Percentiles rank a stretch among this genome's conserved stretches.
These are phyloP conservation scores for Abrostola tripartita DNA, from an alignment of 2,888 invertebrate genomes.

Conservation along the genomic window DNA sequence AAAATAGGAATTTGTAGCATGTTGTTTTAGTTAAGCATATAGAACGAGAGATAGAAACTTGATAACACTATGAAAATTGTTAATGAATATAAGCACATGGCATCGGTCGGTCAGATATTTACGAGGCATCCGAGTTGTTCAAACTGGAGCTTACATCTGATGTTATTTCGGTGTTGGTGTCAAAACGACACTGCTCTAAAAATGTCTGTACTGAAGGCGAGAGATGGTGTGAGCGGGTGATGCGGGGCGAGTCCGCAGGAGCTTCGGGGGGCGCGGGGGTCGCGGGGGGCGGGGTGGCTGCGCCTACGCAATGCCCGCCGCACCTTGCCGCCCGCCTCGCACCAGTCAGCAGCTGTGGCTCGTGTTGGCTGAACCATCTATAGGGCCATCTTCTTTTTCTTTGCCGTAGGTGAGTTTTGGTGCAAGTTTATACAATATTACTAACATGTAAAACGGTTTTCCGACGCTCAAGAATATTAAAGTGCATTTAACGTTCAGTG, in stretches of 20 bases:
- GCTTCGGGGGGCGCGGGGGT: conserved; percentile 50
- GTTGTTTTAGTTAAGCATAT: not conserved
- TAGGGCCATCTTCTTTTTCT: conserved; percentile 87
- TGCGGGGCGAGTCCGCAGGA: conserved; percentile 47
- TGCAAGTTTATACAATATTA: conserved; percentile 66
- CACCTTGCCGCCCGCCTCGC: conserved; percentile 85
- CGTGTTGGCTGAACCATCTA: conserved; percentile 90
- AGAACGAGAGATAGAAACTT: conserved; percentile 1
- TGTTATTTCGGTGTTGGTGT: conserved; percentile 88
- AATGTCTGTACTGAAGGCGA: conserved; percentile 76
- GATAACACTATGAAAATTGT: conserved; percentile 22
- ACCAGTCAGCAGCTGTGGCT: conserved; percentile 87
- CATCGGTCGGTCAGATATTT: conserved; percentile 63
- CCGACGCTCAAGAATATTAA: conserved; percentile 31
- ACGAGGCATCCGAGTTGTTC: conserved; percentile 70
- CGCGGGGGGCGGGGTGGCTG: conserved; percentile 64
- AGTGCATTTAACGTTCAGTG: conserved; percentile 76
- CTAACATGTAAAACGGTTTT: conserved; percentile 63
- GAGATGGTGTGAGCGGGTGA: conserved; percentile 50
- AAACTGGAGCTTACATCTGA: conserved; percentile 76
- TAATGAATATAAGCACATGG: conserved; percentile 57
- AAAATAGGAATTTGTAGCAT: not conserved
- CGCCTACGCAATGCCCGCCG: conserved; percentile 83
- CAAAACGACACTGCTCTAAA: conserved; percentile 87
- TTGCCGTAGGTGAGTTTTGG: conserved; percentile 85